Base-by-base conservation (phyloP, 2,888 invertebrate genomes). In the Allophyes oxyacanthae region DNA sequence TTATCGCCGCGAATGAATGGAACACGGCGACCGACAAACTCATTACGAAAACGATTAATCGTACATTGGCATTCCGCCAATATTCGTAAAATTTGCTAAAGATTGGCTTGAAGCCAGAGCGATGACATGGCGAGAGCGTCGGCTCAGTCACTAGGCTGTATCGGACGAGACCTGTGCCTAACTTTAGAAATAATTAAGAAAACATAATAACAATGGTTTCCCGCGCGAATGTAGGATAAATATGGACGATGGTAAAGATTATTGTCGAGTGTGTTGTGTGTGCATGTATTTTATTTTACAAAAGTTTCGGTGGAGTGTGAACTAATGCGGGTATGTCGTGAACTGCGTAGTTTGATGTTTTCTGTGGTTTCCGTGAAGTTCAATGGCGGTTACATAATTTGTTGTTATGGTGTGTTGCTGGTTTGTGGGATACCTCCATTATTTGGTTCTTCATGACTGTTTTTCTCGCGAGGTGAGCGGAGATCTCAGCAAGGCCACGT, bases 371-470 rank as follows among this genome's bases (percentile, higher is more conserved):
- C 73, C 70, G 71, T 77, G 74, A 88, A 88, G 85, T 89, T 88
- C 87, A 84, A 83, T 85, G 85, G 65, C 81, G 70, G 76, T 92
- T 92, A 92, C 84, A 81, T 91, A 92, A 91, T 86, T 76, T 70
- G 77, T 79, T 79, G 72, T 73, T 79, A 81, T 77, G 79, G 60
- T 76, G 63, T 54, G 37, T 32, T 33, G 50, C 11, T 57, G 46
- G 49, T 46, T 41, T 45, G 52, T 53, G 62, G 38, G 43, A 37
- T 56, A 56, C 41, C 6, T 49, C 9, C 42, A 30, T 61, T 56
- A 26, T 52, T 62, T 25, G 6, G 33, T 43, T 36, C 54, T 52
- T 46, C 53, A 52, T 57, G 44, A 33, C 42, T 41, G 15, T 64
- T 26, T 37, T 42, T 48, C 9, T 49, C 44, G 32, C 13, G 46